Evolutionary conservation across 2,888 invertebrate genomes (phyloP).

Genomic region (Seladonia tumulorum): DNA sequence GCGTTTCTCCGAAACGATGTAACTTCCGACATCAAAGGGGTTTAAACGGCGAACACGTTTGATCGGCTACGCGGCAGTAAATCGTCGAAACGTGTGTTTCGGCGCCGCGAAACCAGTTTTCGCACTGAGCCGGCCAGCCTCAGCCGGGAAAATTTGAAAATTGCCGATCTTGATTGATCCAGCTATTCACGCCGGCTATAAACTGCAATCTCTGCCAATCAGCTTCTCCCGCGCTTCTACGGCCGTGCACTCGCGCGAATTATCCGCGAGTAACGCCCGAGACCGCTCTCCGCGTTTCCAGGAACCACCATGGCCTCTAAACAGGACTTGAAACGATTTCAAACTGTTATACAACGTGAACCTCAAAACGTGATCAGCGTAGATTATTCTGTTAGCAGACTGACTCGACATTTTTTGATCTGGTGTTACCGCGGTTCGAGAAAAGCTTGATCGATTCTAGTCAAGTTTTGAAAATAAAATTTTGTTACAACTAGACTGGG

Average conservation of each 20-base stretch:
- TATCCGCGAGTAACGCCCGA: slow-evolving; percentile 38
- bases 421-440: too few species aligned
- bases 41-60: neutral
- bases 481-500: too few species aligned
- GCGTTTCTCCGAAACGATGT: neutral
- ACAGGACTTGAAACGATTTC: slow-evolving; percentile 4
- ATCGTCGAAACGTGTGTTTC: slow-evolving; percentile 28
- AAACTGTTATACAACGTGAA: slow-evolving; percentile 1
- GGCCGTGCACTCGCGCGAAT: slow-evolving; percentile 27
- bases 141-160: slow-evolving; percentile 62
- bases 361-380: neutral
- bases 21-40: neutral
- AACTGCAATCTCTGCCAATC: slow-evolving; percentile 66
- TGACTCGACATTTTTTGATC: neutral
- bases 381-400: neutral
- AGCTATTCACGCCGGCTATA: slow-evolving; percentile 47
- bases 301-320: slow-evolving; percentile 20
- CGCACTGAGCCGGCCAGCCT: slow-evolving; percentile 31
- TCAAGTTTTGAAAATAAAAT: too few species aligned
- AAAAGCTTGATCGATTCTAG: too few species aligned
- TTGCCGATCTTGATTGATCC: slow-evolving; percentile 62
- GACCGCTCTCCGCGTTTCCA: slow-evolving; percentile 17
- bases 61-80: slow-evolving; percentile 9
- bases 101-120: slow-evolving; percentile 19
- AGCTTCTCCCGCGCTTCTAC: slow-evolving; percentile 32